A percentile compares a stretch with the other conserved stretches of the same genome.
These are phyloP conservation scores for Psilopsiagon aymara DNA, from an alignment of 2,113 vertebrate genomes.

Conservation along the genomic window DNA sequence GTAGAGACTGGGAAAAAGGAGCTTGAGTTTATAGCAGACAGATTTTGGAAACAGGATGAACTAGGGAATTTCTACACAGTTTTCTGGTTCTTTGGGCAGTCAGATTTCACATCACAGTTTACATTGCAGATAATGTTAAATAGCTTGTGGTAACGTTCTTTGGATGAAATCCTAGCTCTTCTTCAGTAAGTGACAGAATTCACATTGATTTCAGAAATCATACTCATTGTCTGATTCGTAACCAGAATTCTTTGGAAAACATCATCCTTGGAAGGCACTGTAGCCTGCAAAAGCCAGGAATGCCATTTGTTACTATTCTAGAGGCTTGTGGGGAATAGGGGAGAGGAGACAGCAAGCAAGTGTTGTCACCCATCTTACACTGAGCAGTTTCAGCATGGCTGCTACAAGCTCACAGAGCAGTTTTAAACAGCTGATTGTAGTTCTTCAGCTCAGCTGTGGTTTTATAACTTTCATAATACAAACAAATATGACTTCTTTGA, in stretches of 20 bases:
- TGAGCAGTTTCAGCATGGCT: not conserved
- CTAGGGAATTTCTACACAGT: not conserved
- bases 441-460: not conserved
- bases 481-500: not conserved
- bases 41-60: not conserved
- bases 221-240: not conserved
- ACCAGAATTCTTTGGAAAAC: not conserved
- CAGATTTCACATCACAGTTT: conserved; percentile 41
- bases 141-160: conserved; percentile 4
- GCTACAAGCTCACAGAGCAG: not conserved
- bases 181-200: not conserved
- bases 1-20: not conserved
- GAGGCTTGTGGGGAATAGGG: not conserved
- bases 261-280: not conserved
- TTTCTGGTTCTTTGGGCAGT: not conserved
- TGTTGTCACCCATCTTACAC: not conserved
- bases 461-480: not conserved
- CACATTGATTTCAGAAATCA: not conserved
- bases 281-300: not conserved
- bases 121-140: conserved; percentile 5
- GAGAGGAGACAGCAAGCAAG: not conserved
- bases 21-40: not conserved
- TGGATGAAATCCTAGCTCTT: not conserved
- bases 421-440: not conserved
- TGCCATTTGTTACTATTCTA: not conserved